These are phyloP conservation scores for Bimastos eiseni DNA, from an alignment of 2,888 invertebrate species.

Conservation along the genomic window DNA sequence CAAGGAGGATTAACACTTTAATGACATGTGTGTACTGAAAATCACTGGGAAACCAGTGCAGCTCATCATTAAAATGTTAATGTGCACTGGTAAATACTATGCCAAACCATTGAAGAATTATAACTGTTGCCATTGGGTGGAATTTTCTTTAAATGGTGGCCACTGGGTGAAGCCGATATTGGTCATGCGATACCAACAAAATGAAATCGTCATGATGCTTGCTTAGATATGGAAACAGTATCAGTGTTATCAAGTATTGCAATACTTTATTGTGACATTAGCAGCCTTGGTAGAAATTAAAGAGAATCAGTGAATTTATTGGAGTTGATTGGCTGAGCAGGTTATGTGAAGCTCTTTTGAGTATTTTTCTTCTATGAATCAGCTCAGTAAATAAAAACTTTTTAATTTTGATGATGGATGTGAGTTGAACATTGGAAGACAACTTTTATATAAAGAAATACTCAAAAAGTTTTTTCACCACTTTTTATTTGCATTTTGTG, in stretches of 20 bases:
- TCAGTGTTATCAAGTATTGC: too few relatives aligned
- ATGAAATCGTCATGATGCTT: too few relatives aligned
- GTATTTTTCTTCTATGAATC: background rate
- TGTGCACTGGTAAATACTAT: background rate
- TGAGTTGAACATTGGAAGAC: background rate
- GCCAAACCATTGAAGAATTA: background rate
- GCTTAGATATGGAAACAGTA: too few relatives aligned
- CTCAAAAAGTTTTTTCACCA: background rate
- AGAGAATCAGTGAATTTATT: background rate
- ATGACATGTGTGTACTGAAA: too few relatives aligned
- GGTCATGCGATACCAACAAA: too few relatives aligned
- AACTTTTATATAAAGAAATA: background rate
- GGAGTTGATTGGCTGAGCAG: background rate
- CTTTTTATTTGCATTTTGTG: background rate
- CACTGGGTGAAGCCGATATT: background rate
- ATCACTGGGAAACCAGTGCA: too few relatives aligned
- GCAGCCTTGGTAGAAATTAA: background rate
- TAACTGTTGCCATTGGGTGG: background rate
- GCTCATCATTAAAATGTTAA: too few relatives aligned
- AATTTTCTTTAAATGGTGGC: background rate
- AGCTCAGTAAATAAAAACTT: background rate
- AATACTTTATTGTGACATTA: too few relatives aligned
- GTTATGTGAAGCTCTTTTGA: background rate
- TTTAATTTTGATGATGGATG: background rate
- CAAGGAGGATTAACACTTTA: background rate